phyloP scores from a whole-genome alignment of 2,888 invertebrate species.

The Nowickia ferox region DNA sequence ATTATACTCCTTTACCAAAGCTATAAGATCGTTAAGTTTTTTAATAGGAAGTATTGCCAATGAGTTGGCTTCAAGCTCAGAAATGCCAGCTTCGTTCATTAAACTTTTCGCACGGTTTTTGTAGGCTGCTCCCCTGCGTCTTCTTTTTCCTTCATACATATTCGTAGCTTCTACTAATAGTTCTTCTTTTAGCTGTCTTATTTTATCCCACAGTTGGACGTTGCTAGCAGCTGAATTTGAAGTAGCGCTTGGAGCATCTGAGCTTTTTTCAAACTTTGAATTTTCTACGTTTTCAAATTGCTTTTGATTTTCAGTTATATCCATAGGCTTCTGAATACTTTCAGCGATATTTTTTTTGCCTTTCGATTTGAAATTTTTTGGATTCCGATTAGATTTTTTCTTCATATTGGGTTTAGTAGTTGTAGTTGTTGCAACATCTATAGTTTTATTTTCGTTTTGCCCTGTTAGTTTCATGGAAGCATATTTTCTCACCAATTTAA shows the following conservation, averaged over 20 bases:
- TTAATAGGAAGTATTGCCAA: slow-evolving; percentile 15
- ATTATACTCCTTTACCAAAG: slow-evolving; percentile 23
- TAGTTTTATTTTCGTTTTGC: neutral
- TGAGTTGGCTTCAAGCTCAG: slow-evolving; percentile 33
- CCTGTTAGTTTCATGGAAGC: neutral
- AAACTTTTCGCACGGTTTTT: slow-evolving; percentile 22
- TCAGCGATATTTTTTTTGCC: neutral
- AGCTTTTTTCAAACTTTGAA: neutral
- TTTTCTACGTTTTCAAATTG: too few relatives aligned
- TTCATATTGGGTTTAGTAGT: slow-evolving; percentile 12
- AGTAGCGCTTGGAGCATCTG: neutral
- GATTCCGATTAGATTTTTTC: neutral
- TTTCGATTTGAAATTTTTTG: neutral
- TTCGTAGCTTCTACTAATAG: slow-evolving; percentile 2
- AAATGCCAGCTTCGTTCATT: slow-evolving; percentile 9
- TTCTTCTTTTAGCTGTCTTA: slow-evolving; percentile 29
- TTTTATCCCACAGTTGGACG: neutral
- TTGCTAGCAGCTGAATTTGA: neutral
- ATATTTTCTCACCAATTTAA: slow-evolving; percentile 9
- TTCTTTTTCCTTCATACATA: neutral
- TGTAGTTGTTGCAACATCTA: neutral
- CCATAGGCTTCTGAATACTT: neutral
- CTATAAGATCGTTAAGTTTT: slow-evolving; percentile 12
- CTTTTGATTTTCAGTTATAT: neutral
- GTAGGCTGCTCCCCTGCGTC: neutral